These are phyloP conservation scores for Poeciliopsis gracilis DNA, from an alignment of 2,797 vertebrate genomes.

Conservation along the genomic window DNA sequence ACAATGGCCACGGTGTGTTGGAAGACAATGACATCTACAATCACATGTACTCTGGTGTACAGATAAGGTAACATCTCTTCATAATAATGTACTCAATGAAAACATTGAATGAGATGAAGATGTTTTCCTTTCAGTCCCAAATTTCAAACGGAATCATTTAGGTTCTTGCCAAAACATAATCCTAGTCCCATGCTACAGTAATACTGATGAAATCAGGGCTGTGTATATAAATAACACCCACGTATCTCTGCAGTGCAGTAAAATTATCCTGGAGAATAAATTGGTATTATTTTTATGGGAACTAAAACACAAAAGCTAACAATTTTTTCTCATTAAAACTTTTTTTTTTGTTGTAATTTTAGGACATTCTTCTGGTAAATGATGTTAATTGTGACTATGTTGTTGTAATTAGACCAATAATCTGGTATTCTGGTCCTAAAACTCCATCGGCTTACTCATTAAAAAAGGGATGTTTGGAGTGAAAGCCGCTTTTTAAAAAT, in stretches of 20 bases:
- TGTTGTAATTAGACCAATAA: too few relatives aligned
- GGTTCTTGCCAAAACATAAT: not conserved
- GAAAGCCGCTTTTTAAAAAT: too few relatives aligned
- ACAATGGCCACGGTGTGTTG: conserved; percentile 98
- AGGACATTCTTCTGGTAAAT: too few relatives aligned
- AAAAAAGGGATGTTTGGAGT: too few relatives aligned
- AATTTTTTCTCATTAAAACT: not conserved
- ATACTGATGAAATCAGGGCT: not conserved
- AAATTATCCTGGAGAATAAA: not conserved
- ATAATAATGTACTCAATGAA: not conserved
- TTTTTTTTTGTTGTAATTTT: too few relatives aligned
- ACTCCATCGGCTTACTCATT: too few relatives aligned
- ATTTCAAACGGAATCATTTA: not conserved
- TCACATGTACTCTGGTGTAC: conserved; percentile 99
- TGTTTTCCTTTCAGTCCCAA: not conserved
- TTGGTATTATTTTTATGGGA: too few relatives aligned
- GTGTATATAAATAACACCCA: not conserved
- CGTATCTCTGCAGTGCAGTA: not conserved
- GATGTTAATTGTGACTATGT: too few relatives aligned
- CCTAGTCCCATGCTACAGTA: not conserved
- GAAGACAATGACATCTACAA: conserved; percentile 99
- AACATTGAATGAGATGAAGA: not conserved
- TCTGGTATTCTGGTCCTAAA: too few relatives aligned
- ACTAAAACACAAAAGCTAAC: not conserved
- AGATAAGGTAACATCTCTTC: conserved; percentile 87